Evolutionary conservation across 1,140 invertebrate species (phyloP).

Genomic region (Kradibia gibbosae): DNA sequence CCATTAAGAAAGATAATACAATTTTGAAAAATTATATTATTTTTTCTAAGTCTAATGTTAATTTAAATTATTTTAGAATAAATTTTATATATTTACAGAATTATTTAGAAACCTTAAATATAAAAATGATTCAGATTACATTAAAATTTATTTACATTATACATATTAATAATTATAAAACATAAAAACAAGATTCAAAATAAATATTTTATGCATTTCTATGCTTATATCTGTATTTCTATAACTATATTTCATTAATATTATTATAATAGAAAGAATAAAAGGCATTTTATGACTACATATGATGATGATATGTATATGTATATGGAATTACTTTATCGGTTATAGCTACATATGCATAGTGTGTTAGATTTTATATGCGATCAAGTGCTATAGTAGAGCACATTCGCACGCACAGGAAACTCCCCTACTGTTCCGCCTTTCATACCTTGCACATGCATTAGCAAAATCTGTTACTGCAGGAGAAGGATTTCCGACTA

Average conservation of each 20-base stretch:
- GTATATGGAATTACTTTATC: constrained; percentile 7
- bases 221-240: not conserved
- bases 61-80: too few relatives aligned
- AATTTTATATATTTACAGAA: too few relatives aligned
- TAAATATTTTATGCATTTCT: too few relatives aligned
- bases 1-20: too few relatives aligned
- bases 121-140: too few relatives aligned
- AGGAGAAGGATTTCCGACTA: constrained; percentile 41
- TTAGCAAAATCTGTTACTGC: not conserved
- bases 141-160: too few relatives aligned
- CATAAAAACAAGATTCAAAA: too few relatives aligned
- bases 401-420: constrained; percentile 39
- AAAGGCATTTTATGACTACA: not conserved
- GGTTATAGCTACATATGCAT: not conserved
- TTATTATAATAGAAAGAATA: constrained; percentile 29
- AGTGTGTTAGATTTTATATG: constrained; percentile 31
- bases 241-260: not conserved
- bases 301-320: not conserved
- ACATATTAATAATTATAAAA: too few relatives aligned
- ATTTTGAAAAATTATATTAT: too few relatives aligned
- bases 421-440: not conserved
- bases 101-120: too few relatives aligned
- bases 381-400: constrained; percentile 14
- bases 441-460: not conserved
- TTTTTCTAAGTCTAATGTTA: too few relatives aligned